A percentile compares a stretch with the other conserved stretches of the same genome.
Evolutionary conservation across 2,888 invertebrate species (phyloP).

Genomic region (Lochmaea capreae): DNA sequence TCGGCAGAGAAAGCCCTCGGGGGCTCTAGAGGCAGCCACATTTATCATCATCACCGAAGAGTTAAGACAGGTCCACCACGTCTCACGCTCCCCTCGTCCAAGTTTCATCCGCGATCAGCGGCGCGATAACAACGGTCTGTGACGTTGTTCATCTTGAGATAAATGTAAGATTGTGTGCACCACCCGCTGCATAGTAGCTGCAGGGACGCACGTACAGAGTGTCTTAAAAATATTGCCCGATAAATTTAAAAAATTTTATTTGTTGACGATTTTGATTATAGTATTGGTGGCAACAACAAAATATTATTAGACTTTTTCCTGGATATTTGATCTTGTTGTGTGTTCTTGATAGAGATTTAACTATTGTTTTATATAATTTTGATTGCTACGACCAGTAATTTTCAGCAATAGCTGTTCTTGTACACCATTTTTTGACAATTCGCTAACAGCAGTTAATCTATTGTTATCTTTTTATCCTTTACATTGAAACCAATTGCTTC

Average conservation of each 20-base stretch:
- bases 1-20: constrained; percentile 48
- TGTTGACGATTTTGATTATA: background rate
- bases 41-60: constrained; percentile 61
- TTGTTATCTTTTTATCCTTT: background rate
- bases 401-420: no score
- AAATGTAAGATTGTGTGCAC: constrained; percentile 48
- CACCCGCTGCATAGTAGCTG: constrained; percentile 46
- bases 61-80: constrained; percentile 53
- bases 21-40: constrained; percentile 56
- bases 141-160: constrained; percentile 52
- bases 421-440: no score
- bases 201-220: constrained; percentile 6
- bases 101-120: constrained; percentile 49
- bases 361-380: no score
- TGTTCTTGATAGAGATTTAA: no score
- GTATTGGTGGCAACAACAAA: background rate
- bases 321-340: no score
- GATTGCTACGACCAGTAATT: no score
- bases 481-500: constrained; percentile 3
- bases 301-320: no score
- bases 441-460: background rate
- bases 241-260: background rate
- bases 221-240: background rate
- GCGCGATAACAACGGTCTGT: constrained; percentile 56
- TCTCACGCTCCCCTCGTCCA: constrained; percentile 40